A percentile compares a stretch with the other conserved stretches of the same genome.
phyloP scores from a whole-genome alignment of 2,888 invertebrate genomes.

The Dryococelus australis region DNA sequence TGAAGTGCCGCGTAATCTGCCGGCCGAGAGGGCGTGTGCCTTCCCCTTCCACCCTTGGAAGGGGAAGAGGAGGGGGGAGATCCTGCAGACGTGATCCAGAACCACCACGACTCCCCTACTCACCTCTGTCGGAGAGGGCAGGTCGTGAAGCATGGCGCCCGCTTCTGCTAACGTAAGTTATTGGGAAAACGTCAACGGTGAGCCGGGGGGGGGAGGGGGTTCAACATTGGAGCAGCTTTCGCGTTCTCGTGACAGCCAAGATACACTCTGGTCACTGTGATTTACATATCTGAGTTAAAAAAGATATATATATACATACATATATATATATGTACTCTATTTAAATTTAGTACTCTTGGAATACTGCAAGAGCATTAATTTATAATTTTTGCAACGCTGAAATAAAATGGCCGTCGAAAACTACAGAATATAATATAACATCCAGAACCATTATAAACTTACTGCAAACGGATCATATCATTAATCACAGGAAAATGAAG shows the following conservation, averaged over 20 bases:
- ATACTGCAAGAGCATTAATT: too few species aligned
- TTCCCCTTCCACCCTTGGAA: background rate
- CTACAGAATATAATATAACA: too few species aligned
- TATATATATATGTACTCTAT: too few species aligned
- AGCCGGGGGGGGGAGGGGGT: background rate
- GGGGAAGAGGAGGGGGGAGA: background rate
- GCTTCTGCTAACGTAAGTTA: background rate
- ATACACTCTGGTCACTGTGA: background rate
- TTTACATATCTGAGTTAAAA: background rate
- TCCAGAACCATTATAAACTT: too few species aligned
- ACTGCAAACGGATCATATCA: too few species aligned
- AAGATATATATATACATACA: too few species aligned
- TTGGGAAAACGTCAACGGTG: background rate
- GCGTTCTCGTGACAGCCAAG: background rate
- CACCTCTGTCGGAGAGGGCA: background rate
- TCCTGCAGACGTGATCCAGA: background rate
- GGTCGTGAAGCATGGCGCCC: background rate
- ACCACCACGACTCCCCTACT: conserved; percentile 8
- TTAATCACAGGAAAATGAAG: too few species aligned
- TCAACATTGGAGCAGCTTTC: background rate
- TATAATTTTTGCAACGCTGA: too few species aligned
- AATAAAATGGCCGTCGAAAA: too few species aligned
- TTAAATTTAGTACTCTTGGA: too few species aligned
- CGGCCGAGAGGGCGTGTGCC: background rate
- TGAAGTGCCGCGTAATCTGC: conserved; percentile 11